phyloP scores from a whole-genome alignment of 2,888 invertebrate genomes.

The Hyposoter didymator region DNA sequence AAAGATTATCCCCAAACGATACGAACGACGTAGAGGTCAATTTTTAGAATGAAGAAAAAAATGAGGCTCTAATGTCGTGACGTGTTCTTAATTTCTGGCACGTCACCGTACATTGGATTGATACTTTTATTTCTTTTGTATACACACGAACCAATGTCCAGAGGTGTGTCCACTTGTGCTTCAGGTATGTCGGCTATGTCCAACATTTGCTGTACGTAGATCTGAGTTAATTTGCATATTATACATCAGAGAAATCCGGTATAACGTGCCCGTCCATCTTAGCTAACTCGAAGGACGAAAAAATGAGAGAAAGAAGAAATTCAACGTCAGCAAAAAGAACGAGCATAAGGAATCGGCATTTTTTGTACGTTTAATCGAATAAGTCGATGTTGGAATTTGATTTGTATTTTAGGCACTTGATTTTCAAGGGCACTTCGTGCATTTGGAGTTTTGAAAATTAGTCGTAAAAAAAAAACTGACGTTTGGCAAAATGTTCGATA shows the following conservation, averaged over 20 bases:
- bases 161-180: background rate
- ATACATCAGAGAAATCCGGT: conserved; percentile 52
- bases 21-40: conserved; percentile 19
- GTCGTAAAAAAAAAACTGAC: too few species aligned
- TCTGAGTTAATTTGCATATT: conserved; percentile 50
- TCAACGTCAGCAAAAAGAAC: conserved; percentile 3
- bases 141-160: conserved; percentile 17
- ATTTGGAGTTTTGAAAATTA: too few species aligned
- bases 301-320: conserved; percentile 11
- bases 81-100: background rate
- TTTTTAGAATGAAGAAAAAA: background rate
- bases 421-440: background rate
- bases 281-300: conserved; percentile 28
- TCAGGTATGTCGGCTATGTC: conserved; percentile 13
- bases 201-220: conserved; percentile 7
- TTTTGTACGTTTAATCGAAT: background rate
- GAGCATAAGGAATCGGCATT: background rate
- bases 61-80: conserved; percentile 5
- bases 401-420: conserved; percentile 16
- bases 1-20: conserved; percentile 4
- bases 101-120: background rate
- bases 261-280: conserved; percentile 37
- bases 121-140: conserved; percentile 10
- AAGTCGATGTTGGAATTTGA: background rate
- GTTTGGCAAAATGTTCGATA: too few species aligned